Percentiles rank a stretch among this genome's conserved stretches.
Evolutionary conservation across 2,113 vertebrate species (phyloP).

Genomic region (Piliocolobus tephrosceles): DNA sequence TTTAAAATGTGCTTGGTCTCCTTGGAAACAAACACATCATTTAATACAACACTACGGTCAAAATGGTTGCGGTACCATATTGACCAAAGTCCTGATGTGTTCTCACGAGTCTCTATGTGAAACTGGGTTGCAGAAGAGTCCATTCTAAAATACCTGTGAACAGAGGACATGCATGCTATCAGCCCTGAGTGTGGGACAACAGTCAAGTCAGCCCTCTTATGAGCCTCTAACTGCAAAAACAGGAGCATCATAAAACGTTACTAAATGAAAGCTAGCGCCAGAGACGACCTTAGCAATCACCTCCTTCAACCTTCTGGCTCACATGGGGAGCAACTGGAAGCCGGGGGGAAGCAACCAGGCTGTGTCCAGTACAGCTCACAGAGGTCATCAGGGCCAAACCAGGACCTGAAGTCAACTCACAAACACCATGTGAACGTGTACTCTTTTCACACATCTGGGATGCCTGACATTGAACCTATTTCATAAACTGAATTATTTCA

Average conservation of each 20-base stretch:
- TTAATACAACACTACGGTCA: slow-evolving; percentile 85
- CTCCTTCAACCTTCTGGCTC: not conserved
- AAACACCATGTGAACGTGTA: rapidly evolving
- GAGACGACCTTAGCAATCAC: rapidly evolving
- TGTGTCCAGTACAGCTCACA: not conserved
- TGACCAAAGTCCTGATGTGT: slow-evolving; percentile 87
- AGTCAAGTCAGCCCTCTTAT: rapidly evolving
- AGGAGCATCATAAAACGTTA: rapidly evolving
- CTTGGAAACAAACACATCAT: slow-evolving; percentile 87
- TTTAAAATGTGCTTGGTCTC: slow-evolving; percentile 87
- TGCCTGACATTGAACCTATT: rapidly evolving
- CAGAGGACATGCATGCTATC: not conserved
- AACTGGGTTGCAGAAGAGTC: slow-evolving; percentile 86
- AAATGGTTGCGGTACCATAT: slow-evolving; percentile 93
- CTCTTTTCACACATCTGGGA: too few relatives aligned
- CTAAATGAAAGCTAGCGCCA: rapidly evolving
- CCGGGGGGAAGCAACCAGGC: not conserved
- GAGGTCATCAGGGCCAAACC: not conserved
- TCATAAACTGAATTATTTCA: not conserved
- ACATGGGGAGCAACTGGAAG: rapidly evolving
- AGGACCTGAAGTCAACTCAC: not conserved
- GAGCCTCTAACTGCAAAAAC: not conserved
- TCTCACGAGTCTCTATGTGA: slow-evolving; percentile 87
- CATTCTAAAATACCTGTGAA: slow-evolving; percentile 83
- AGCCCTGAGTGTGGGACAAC: not conserved